Evolutionary conservation across 2,113 vertebrate species (phyloP), one percentile per base, ranked within the genome.

Genomic region (Pelvicachromis taeniatus): DNA sequence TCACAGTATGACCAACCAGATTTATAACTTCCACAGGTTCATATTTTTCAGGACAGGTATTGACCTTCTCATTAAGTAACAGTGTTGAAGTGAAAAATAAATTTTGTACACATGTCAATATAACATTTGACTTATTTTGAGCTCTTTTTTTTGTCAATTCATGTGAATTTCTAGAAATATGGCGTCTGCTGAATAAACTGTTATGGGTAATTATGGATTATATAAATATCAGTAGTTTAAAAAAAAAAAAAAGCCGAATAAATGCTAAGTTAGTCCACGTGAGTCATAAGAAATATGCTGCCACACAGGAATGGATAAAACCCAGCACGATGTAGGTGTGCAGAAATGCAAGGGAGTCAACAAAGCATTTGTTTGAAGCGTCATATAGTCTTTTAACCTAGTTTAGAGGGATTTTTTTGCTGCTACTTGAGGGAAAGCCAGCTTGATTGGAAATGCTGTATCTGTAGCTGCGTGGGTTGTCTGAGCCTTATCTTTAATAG

Each of bases 301-400:
- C 19, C 45, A 23, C 12, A 53, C 5, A 2, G 16, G 17, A 45
- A 31, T 79, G 50, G 81, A 82, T 83, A 52, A 70, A 88, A 38
- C 29, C 56, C 78, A 65, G n/a, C 2, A 70, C 70, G 79, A 83
- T 85, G 48, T 78, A 70, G 79, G 77, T 77, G 48, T 59, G 12
- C 9, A 68, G 59, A 26, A 83, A 82, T 58, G 26, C 19, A 61
- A 65, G 55, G 38, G 77, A 78, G 50, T 85, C 84, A 82, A 68
- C 65, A 78, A 88, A 83, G 52, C 77, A 70, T 80, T 77, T 80
- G 40, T 90, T 78, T 85, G 59, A 73, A 78, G 82, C 68, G 73
- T 80, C 82, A 70, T 56, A 75, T 78, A 82, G 77, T 52, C 89
- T 82, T 78, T 55, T 91, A 85, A 90, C 86, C 83, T 80, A 85